phyloP scores from a whole-genome alignment of 2,797 vertebrate species.

The Tadarida brasiliensis region DNA sequence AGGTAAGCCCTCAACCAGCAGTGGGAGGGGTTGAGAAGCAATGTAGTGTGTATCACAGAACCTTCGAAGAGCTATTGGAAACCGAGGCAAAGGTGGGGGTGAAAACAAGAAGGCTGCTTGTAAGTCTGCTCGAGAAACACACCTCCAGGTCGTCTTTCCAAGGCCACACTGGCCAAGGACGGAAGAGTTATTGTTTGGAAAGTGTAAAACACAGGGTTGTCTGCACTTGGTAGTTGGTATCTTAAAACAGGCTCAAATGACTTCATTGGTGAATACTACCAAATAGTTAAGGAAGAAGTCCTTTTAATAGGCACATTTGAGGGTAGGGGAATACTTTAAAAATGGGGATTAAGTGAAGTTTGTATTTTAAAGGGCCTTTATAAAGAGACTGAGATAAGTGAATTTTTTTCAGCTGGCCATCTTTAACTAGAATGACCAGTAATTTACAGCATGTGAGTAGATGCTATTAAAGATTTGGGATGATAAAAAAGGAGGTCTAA shows the following conservation, averaged over 20 bases:
- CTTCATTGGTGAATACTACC: neutral
- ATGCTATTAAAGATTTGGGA: neutral
- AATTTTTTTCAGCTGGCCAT: neutral
- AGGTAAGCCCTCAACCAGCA: neutral
- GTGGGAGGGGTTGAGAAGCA: neutral
- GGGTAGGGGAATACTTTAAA: neutral
- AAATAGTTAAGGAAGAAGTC: neutral
- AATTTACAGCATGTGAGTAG: neutral
- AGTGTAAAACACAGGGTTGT: neutral
- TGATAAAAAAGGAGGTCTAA: neutral
- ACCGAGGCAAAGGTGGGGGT: neutral
- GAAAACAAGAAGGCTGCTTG: neutral
- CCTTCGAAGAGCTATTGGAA: neutral
- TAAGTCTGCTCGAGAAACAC: neutral
- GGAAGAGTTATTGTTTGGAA: neutral
- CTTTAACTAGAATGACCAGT: conserved; percentile 8
- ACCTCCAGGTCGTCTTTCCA: neutral
- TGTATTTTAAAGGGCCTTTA: neutral
- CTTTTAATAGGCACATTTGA: neutral
- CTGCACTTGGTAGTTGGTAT: neutral
- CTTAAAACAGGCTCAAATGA: neutral
- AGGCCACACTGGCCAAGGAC: neutral
- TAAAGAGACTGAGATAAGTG: neutral
- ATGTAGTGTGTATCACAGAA: neutral
- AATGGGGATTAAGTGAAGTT: neutral